Evolutionary conservation across 2,797 vertebrate genomes (phyloP).

Genomic region (Myotis myotis): DNA sequence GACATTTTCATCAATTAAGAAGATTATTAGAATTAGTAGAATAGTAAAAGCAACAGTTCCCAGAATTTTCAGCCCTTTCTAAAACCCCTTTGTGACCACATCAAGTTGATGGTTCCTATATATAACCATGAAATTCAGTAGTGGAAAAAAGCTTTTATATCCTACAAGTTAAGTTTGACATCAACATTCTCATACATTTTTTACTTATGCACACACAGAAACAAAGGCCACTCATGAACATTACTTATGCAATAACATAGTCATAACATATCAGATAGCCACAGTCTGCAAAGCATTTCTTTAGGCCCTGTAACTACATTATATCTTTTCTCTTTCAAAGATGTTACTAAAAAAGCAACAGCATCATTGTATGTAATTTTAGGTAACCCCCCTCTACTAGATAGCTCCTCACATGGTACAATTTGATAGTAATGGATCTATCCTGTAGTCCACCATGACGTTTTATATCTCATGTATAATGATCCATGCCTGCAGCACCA

Average conservation of each 20-base stretch:
- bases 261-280: not conserved
- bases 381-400: not conserved
- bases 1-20: not conserved
- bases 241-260: not conserved
- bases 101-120: not conserved
- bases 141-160: not conserved
- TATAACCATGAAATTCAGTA: not conserved
- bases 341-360: not conserved
- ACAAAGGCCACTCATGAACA: not conserved
- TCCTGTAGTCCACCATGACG: not conserved
- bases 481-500: not conserved
- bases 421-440: not conserved
- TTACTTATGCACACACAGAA: not conserved
- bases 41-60: not conserved
- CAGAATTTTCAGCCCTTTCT: not conserved
- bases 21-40: not conserved
- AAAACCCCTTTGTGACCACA: not conserved
- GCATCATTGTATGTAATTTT: not conserved
- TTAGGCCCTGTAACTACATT: not conserved
- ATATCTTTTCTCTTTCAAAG: not conserved
- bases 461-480: not conserved
- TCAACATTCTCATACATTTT: not conserved
- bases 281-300: not conserved
- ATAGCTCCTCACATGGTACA: not conserved
- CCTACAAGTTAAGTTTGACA: not conserved